Evolutionary conservation across 2,888 invertebrate species (phyloP).

Genomic region (Lamellibrachia satsuma): DNA sequence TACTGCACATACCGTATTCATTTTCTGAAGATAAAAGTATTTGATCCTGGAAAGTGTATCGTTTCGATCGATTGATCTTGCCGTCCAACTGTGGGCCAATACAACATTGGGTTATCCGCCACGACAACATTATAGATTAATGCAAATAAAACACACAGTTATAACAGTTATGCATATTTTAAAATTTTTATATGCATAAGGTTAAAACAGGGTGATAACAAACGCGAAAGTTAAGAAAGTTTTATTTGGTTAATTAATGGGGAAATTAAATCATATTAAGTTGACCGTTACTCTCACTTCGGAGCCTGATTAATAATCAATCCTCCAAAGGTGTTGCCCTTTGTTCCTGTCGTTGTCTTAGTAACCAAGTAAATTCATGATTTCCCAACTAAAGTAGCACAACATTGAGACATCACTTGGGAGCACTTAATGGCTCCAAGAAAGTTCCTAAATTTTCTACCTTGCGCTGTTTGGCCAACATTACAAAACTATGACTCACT

Average conservation of each 20-base stretch:
- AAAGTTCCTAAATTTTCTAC: background rate
- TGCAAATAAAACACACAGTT: background rate
- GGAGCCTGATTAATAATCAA: background rate
- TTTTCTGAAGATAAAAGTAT: background rate
- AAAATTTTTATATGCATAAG: background rate
- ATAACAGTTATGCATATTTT: background rate
- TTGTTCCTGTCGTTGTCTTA: no score
- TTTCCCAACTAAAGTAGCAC: background rate
- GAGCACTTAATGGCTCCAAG: background rate
- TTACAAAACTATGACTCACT: background rate
- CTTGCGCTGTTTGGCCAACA: no score
- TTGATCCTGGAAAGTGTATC: background rate
- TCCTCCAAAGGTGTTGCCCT: background rate
- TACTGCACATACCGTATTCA: background rate
- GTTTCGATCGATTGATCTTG: background rate
- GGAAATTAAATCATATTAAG: background rate
- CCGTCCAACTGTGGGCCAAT: background rate
- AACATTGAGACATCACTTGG: background rate
- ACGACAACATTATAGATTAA: background rate
- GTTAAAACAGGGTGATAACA: background rate
- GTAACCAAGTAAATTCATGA: background rate
- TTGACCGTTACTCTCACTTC: background rate
- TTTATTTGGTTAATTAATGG: background rate
- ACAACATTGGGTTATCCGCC: background rate
- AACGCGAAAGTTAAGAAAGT: background rate